Evolutionary conservation across 1,140 invertebrate genomes (phyloP), one percentile per base, ranked within the genome.

Genomic region (Pachypeltis micranthus): DNA sequence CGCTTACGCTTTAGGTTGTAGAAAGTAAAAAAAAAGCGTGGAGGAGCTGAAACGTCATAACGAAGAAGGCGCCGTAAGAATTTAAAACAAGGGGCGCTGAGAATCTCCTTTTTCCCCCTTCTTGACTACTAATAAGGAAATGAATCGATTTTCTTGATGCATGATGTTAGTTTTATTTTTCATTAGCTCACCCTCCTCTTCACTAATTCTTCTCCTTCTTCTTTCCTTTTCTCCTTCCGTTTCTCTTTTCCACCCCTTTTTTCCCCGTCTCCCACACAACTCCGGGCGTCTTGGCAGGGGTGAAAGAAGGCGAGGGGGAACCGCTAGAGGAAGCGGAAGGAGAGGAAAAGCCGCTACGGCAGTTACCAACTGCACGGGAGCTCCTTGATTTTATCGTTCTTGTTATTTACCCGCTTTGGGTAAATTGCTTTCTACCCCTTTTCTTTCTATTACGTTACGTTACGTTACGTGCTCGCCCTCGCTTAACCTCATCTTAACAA

Each of bases 61-160:
- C 34, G 23, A 51, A 51, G 47, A 51, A 51, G n/a, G 21, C 47
- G 47, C 23, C 21, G 47, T 51, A 51, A 51, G 47, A 51, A 51
- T 51, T 51, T 51, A 51, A 51, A 51, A 51, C 21, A 21, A 21
- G 47, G 47, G 47, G 47, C 23, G 47, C 10, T 10, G 47, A n/a
- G n/a, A n/a, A n/a, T 51, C 44, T 24, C 44, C 10, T 10, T 24
- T n/a, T 28, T 34, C 31, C 28, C 59, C 59, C 56, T 4, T 34
- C 29, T 25, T 39, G 29, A 39, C 26, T 62, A 25, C 62, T 63
- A 63, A 63, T 63, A 63, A 63, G 62, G 62, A 63, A 63, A 63
- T 63, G 62, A 63, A 63, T 63, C 62, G 62, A 63, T 63, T 63
- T 63, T 47, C 56, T 47, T 63, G 62, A 63, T 63, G 62, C 62